Conservation (phyloP, 2,113 vertebrate species). For the Cynopterus brachyotis region DNA sequence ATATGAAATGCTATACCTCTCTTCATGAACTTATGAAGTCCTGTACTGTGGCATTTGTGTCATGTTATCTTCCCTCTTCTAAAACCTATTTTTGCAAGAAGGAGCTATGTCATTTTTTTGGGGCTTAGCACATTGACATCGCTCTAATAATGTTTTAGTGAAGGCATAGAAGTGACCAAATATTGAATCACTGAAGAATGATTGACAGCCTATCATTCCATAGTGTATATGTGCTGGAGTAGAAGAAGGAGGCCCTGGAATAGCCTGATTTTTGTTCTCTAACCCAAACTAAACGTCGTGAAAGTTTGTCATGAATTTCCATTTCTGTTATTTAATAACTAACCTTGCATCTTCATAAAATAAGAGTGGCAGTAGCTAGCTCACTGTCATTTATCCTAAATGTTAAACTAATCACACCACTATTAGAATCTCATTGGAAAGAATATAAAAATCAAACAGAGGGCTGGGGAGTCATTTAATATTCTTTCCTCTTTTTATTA, state of each 20-base stretch:
- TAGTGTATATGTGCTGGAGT: neutral
- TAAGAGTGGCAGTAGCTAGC: neutral
- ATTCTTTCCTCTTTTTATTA: neutral
- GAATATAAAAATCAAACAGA: neutral
- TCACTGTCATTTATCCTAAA: neutral
- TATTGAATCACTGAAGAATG: neutral
- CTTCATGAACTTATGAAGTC: neutral
- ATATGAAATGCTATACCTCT: neutral
- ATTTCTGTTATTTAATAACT: neutral
- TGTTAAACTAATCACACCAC: neutral
- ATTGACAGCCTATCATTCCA: neutral
- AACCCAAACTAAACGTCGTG: neutral
- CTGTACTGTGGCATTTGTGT: neutral
- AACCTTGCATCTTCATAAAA: neutral
- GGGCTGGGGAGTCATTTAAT: neutral
- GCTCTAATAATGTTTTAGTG: neutral
- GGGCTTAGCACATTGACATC: neutral
- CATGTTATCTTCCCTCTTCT: neutral
- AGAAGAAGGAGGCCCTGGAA: neutral
- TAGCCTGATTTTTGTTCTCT: neutral
- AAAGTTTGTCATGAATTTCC: neutral
- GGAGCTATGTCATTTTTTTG: neutral
- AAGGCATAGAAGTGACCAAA: neutral
- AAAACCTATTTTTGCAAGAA: neutral
- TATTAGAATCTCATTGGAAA: neutral